These are phyloP conservation scores for Thunnus thynnus DNA, from an alignment of 2,113 vertebrate genomes.

Conservation along the genomic window DNA sequence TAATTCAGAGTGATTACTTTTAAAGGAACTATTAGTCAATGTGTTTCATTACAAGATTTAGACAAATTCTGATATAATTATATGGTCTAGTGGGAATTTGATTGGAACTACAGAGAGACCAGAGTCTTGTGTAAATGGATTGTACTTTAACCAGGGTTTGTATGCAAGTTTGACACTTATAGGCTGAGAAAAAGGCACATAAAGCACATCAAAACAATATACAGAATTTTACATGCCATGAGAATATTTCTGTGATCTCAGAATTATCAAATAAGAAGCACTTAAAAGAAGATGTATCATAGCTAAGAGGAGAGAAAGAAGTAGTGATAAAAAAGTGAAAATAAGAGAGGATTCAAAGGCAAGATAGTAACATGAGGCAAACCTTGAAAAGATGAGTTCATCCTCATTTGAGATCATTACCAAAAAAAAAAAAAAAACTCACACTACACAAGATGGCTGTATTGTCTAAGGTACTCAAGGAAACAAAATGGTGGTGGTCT, in stretches of 20 bases:
- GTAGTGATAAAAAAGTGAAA: not conserved
- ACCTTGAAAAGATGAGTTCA: slow-evolving; percentile 6
- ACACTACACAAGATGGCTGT: slow-evolving; percentile 70
- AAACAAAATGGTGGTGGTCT: slow-evolving; percentile 76
- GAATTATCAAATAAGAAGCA: not conserved
- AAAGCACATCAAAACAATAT: not conserved
- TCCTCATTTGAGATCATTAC: slow-evolving; percentile 34
- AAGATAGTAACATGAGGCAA: not conserved
- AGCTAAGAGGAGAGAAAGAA: not conserved
- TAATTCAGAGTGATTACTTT: slow-evolving; percentile 30
- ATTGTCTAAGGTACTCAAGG: slow-evolving; percentile 40
- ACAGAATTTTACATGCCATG: not conserved
- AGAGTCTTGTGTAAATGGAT: not conserved
- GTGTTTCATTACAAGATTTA: not conserved
- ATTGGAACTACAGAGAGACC: not conserved
- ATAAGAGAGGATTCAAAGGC: not conserved
- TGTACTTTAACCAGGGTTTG: not conserved
- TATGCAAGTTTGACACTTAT: not conserved
- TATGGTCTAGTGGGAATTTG: not conserved
- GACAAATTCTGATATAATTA: not conserved
- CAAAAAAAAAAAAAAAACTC: slow-evolving; percentile 3
- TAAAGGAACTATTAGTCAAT: not conserved
- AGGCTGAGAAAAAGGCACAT: not conserved
- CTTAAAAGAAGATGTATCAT: not conserved
- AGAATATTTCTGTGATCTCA: not conserved